These are phyloP conservation scores for Pachyramphus minor DNA, from an alignment of 2,113 vertebrate genomes.

Conservation along the genomic window DNA sequence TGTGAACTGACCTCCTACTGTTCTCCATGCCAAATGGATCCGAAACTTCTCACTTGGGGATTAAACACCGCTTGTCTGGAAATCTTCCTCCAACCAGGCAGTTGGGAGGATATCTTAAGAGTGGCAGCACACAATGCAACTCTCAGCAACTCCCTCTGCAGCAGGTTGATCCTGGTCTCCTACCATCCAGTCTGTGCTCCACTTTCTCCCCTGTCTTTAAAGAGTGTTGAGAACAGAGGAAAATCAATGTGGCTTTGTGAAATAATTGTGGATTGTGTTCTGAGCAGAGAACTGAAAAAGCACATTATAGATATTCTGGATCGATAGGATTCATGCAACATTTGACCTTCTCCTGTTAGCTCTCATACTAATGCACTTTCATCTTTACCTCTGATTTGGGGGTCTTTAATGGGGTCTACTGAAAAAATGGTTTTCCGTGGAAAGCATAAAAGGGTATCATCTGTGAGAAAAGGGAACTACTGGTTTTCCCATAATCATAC, in stretches of 20 bases:
- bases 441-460: not conserved
- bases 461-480: not conserved
- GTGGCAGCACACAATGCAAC: rapidly evolving
- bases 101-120: not conserved
- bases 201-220: not conserved
- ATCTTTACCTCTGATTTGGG: not conserved
- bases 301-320: not conserved
- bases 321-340: not conserved
- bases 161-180: not conserved
- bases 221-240: not conserved
- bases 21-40: not conserved
- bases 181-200: not conserved
- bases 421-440: not conserved
- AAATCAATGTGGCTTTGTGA: not conserved
- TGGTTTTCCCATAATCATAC: not conserved
- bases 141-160: not conserved
- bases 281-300: not conserved
- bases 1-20: not conserved
- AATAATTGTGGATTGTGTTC: not conserved
- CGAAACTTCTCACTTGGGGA: not conserved
- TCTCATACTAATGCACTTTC: not conserved
- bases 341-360: not conserved
- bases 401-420: not conserved
- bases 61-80: not conserved
- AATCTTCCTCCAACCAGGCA: not conserved